A percentile compares a stretch with the other conserved stretches of the same genome.
These are phyloP conservation scores for Idaea aversata DNA, from an alignment of 2,888 invertebrate species.

Conservation along the genomic window DNA sequence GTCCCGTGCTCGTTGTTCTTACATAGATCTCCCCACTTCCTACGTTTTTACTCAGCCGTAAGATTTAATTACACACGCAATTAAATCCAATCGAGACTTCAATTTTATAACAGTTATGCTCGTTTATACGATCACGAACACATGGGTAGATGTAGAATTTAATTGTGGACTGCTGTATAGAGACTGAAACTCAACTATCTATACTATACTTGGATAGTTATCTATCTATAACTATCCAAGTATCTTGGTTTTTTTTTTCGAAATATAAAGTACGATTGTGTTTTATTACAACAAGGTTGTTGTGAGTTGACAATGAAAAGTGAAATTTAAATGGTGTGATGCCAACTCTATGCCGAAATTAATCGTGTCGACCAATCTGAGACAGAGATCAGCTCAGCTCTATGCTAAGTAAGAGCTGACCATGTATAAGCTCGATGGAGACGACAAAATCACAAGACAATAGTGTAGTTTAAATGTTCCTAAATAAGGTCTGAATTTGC, in stretches of 20 bases:
- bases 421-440: conserved; percentile 20
- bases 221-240: no score
- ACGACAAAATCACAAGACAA: conserved; percentile 6
- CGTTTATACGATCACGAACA: conserved; percentile 35
- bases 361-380: background rate
- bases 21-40: conserved; percentile 23
- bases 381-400: conserved; percentile 16
- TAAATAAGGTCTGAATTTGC: conserved; percentile 30
- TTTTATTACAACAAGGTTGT: no score
- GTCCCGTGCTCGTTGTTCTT: conserved; percentile 27
- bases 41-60: conserved; percentile 38
- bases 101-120: conserved; percentile 43
- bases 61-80: conserved; percentile 56
- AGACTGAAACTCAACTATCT: background rate
- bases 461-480: conserved; percentile 19
- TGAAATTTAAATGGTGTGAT: conserved; percentile 6
- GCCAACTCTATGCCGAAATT: background rate
- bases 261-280: no score
- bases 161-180: conserved; percentile 3
- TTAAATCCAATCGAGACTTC: conserved; percentile 46
- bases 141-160: conserved; percentile 14
- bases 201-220: no score
- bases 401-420: conserved; percentile 11
- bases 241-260: no score
- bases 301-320: conserved; percentile 9